Conservation (phyloP, 2,888 invertebrate species). For the Andrena camellia region DNA sequence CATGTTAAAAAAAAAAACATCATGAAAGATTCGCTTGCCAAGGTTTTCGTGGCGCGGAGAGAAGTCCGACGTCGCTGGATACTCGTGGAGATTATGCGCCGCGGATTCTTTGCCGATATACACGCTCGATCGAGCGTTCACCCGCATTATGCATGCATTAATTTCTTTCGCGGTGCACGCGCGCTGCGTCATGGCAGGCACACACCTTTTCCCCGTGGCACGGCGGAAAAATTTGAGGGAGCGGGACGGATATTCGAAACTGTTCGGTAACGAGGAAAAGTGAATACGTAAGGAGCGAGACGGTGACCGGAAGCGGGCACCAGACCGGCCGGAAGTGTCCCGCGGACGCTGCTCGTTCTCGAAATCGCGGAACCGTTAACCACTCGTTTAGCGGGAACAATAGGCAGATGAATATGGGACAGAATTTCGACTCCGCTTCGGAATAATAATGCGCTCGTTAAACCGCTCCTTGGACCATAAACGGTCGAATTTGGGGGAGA, state of each 20-base stretch:
- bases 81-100: slow-evolving; percentile 20
- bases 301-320: slow-evolving; percentile 34
- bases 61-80: not conserved
- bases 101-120: not conserved
- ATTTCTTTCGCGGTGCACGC: slow-evolving; percentile 28
- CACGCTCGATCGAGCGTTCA: slow-evolving; percentile 36
- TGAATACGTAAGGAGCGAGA: slow-evolving; percentile 20
- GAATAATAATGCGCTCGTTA: slow-evolving; percentile 17
- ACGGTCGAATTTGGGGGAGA: no score
- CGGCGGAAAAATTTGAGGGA: not conserved
- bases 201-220: not conserved
- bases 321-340: slow-evolving; percentile 27
- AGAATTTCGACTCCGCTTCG: slow-evolving; percentile 11
- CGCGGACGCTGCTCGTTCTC: slow-evolving; percentile 33
- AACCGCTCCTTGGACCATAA: not conserved
- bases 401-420: not conserved
- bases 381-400: slow-evolving; percentile 22
- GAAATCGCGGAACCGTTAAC: slow-evolving; percentile 56
- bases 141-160: slow-evolving; percentile 30
- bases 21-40: not conserved
- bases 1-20: no score
- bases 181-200: slow-evolving; percentile 6
- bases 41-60: not conserved
- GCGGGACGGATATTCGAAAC: not conserved
- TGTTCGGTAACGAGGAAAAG: slow-evolving; percentile 19